phyloP scores from a whole-genome alignment of 2,888 invertebrate species.

The Stomorhina lunata region DNA sequence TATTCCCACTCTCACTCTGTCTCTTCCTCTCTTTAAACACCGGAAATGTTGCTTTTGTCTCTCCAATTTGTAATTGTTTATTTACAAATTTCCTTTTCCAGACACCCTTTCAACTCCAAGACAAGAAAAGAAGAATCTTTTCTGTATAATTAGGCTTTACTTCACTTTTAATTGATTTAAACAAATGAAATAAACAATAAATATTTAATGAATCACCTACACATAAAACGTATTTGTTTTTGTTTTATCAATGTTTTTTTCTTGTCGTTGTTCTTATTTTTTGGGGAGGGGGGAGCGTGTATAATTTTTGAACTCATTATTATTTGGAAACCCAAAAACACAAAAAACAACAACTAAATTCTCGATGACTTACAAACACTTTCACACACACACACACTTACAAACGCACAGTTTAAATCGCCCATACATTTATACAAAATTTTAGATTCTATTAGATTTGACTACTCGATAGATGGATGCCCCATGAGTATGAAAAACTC shows the following conservation, averaged over 20 bases:
- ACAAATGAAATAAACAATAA: conserved; percentile 12
- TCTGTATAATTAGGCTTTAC: background rate
- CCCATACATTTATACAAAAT: background rate
- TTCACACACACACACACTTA: conserved; percentile 9
- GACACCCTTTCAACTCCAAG: background rate
- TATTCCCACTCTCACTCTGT: no score
- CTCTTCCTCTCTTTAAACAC: no score
- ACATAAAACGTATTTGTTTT: background rate
- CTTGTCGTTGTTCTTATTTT: background rate
- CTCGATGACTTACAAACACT: conserved; percentile 10
- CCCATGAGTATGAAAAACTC: conserved; percentile 18
- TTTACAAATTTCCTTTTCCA: background rate
- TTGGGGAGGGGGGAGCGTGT: background rate
- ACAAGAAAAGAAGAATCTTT: background rate
- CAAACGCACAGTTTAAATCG: background rate
- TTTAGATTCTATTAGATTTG: background rate
- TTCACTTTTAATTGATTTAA: background rate
- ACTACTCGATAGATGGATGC: no score
- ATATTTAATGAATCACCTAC: conserved; percentile 22
- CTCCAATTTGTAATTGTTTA: background rate
- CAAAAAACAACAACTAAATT: conserved; percentile 28
- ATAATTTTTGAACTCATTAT: conserved; percentile 34
- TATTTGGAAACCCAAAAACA: conserved; percentile 40
- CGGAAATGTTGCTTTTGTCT: no score
- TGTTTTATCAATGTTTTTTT: background rate